Evolutionary conservation across 2,113 vertebrate genomes (phyloP).

Genomic region (Arvicanthis niloticus): DNA sequence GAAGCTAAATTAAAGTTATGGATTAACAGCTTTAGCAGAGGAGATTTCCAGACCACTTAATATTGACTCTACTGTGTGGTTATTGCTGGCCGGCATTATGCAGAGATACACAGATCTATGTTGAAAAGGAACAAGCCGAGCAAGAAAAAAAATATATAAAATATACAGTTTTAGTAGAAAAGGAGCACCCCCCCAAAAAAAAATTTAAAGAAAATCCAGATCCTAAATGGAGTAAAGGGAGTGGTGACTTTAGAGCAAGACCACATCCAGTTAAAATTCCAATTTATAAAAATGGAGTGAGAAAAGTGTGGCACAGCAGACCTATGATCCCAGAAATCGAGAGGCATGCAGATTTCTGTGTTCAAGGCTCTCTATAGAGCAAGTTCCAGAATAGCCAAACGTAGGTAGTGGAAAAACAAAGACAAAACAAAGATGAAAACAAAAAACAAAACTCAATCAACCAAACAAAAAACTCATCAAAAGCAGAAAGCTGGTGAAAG

Average conservation of each 20-base stretch:
- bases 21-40: background rate
- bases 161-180: background rate
- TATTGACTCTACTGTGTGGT: background rate
- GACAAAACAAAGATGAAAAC: too few relatives aligned
- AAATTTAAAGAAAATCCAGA: background rate
- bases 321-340: background rate
- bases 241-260: background rate
- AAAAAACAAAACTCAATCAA: too few relatives aligned
- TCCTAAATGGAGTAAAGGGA: background rate
- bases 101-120: background rate
- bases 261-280: background rate
- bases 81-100: background rate
- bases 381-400: background rate
- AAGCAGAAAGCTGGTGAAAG: background rate
- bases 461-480: too few relatives aligned
- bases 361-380: background rate
- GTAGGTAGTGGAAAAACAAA: background rate
- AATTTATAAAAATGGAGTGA: background rate
- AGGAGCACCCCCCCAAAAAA: background rate
- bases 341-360: background rate
- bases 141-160: background rate
- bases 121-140: background rate
- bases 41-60: background rate
- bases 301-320: background rate
- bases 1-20: background rate